Evolutionary conservation across 2,888 invertebrate species (phyloP).

Genomic region (Acleris sparsana): DNA sequence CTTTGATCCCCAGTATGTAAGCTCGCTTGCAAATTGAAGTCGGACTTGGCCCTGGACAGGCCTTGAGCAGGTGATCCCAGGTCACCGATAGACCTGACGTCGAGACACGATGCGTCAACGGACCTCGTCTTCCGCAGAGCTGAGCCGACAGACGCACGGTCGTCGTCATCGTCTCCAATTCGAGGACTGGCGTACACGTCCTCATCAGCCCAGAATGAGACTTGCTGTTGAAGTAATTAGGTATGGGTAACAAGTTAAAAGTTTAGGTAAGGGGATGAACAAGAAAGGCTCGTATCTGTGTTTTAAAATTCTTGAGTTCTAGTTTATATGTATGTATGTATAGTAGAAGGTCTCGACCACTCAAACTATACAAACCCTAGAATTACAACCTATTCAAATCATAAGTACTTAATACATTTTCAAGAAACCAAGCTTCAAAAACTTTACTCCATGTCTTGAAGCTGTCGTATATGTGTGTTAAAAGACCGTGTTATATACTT

Average conservation of each 20-base stretch:
- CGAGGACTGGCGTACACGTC: constrained; percentile 88
- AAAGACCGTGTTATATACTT: too few species aligned
- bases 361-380: too few species aligned
- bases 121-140: constrained; percentile 93
- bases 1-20: constrained; percentile 88
- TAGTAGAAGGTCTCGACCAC: too few species aligned
- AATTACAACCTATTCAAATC: too few species aligned
- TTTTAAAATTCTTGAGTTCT: too few species aligned
- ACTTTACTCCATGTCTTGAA: too few species aligned
- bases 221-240: constrained; percentile 83
- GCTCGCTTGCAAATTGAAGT: constrained; percentile 91
- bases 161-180: constrained; percentile 85
- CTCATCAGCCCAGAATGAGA: constrained; percentile 91
- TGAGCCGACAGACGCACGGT: constrained; percentile 89
- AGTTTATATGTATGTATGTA: too few species aligned
- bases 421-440: too few species aligned
- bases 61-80: constrained; percentile 86
- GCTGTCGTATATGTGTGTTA: too few species aligned
- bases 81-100: constrained; percentile 89
- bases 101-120: constrained; percentile 94
- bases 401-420: too few species aligned
- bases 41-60: constrained; percentile 92
- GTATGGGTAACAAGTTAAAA: background rate
- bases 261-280: background rate
- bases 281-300: too few species aligned